Evolutionary conservation across 1,140 invertebrate genomes (phyloP).

Genomic region (Microplitis demolitor): DNA sequence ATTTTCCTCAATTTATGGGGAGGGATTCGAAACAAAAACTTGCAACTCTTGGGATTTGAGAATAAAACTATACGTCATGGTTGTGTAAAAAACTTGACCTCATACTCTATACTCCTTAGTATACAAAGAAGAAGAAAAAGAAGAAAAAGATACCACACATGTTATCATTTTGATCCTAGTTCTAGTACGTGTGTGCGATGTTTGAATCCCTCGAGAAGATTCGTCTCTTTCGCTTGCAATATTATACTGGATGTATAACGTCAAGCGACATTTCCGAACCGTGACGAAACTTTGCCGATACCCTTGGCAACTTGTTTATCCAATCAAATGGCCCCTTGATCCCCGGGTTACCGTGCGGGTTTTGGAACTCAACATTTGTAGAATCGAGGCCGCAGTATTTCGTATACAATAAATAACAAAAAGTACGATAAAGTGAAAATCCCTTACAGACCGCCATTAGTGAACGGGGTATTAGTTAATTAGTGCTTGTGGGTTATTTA

Average conservation of each 20-base stretch:
- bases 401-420: too few species aligned
- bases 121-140: background rate
- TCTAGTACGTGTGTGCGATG: background rate
- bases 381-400: too few species aligned
- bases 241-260: background rate
- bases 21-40: too few species aligned
- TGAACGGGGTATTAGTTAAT: too few species aligned
- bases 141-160: background rate
- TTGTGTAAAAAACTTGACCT: too few species aligned
- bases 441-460: too few species aligned
- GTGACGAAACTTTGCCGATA: constrained; percentile 4
- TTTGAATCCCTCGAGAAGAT: background rate
- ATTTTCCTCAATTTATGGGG: too few species aligned
- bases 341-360: background rate
- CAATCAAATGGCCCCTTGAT: background rate
- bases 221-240: background rate
- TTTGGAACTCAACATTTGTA: background rate
- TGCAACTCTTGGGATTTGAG: too few species aligned
- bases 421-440: too few species aligned
- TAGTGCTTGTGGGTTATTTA: background rate
- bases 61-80: too few species aligned
- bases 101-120: too few species aligned
- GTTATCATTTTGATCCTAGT: constrained; percentile 2
- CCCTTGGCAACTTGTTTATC: background rate
- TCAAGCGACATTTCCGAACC: background rate